These are phyloP conservation scores for Cephalophus harveyi DNA, from an alignment of 2,113 vertebrate genomes.

Conservation along the genomic window DNA sequence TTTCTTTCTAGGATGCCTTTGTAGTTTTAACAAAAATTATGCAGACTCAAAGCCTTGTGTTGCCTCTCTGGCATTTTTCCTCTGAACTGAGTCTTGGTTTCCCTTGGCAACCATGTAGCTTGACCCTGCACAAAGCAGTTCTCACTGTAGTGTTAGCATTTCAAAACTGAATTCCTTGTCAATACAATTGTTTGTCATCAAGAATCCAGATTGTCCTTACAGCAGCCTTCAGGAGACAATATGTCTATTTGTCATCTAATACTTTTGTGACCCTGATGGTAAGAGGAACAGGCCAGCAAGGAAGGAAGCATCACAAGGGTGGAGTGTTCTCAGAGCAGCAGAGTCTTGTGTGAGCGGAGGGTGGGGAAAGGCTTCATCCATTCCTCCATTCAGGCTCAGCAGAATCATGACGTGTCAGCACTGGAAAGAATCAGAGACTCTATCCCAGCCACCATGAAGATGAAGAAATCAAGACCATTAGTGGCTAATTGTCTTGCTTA, in stretches of 20 bases:
- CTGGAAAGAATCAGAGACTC: not conserved
- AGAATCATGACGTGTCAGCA: not conserved
- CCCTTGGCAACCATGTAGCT: not conserved
- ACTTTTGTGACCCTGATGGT: not conserved
- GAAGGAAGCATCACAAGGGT: not conserved
- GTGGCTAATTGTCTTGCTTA: not conserved
- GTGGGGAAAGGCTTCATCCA: not conserved
- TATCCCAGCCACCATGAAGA: not conserved
- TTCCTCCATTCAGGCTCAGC: not conserved
- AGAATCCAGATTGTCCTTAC: not conserved
- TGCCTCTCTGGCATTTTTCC: not conserved
- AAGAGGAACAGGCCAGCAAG: not conserved
- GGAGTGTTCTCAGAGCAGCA: not conserved
- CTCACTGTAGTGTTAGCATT: not conserved
- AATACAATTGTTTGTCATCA: not conserved
- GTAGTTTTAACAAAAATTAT: not conserved
- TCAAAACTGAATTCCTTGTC: not conserved
- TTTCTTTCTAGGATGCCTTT: not conserved
- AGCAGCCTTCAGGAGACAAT: not conserved
- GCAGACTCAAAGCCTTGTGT: not conserved
- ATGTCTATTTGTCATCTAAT: not conserved
- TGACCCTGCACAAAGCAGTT: not conserved
- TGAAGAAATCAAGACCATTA: not conserved
- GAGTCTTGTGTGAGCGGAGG: not conserved
- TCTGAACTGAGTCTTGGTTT: conserved; percentile 5